Conservation (phyloP, 2,888 invertebrate genomes). For the Agonum fuliginosum region DNA sequence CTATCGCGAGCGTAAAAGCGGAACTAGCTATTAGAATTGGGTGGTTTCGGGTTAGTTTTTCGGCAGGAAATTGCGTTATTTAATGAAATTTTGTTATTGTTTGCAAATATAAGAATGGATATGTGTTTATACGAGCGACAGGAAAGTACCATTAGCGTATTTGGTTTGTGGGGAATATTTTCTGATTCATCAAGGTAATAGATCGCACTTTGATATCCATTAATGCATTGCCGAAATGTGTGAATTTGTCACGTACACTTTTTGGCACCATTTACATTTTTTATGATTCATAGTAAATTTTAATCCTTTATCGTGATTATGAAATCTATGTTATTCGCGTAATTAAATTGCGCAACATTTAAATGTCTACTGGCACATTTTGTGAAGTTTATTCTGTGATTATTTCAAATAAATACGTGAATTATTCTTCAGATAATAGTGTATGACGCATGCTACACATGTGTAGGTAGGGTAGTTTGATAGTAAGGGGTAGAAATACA, state of each 20-base stretch:
- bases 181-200: slow-evolving; percentile 46
- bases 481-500: slow-evolving; percentile 30
- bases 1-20: slow-evolving; percentile 17
- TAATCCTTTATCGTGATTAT: slow-evolving; percentile 15
- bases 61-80: slow-evolving; percentile 31
- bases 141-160: slow-evolving; percentile 31
- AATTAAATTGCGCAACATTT: slow-evolving; percentile 29
- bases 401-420: neutral
- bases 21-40: neutral
- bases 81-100: slow-evolving; percentile 13
- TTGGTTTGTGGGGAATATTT: slow-evolving; percentile 37
- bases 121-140: neutral
- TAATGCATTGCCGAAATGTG: slow-evolving; percentile 11
- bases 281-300: slow-evolving; percentile 28
- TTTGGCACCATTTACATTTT: slow-evolving; percentile 14
- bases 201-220: neutral
- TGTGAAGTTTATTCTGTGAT: neutral
- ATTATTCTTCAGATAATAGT: neutral
- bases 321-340: slow-evolving; percentile 16
- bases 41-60: slow-evolving; percentile 26
- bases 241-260: neutral
- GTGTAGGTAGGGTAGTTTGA: slow-evolving; percentile 5
- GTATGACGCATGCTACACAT: slow-evolving; percentile 32
- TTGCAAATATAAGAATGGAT: slow-evolving; percentile 32
- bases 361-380: slow-evolving; percentile 21